A percentile compares a stretch with the other conserved stretches of the same genome.
phyloP scores from a whole-genome alignment of 2,797 vertebrate species.

The Chaetophractus vellerosus region DNA sequence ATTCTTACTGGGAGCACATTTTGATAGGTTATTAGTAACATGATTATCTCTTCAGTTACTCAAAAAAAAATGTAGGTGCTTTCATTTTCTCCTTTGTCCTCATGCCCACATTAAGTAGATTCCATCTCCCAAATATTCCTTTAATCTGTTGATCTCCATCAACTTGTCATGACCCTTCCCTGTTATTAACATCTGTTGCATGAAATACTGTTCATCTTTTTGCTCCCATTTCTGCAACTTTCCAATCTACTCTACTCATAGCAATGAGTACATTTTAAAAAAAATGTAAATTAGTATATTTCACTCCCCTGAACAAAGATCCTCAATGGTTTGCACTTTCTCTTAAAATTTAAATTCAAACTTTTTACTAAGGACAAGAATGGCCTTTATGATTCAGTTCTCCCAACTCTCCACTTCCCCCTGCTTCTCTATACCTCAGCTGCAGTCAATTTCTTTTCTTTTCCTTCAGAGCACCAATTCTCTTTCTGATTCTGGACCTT shows the following conservation, averaged over 20 bases:
- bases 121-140: background rate
- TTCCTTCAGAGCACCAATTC: background rate
- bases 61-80: background rate
- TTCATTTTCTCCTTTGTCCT: background rate
- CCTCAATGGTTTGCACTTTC: background rate
- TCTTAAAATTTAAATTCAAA: background rate
- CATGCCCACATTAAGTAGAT: background rate
- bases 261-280: background rate
- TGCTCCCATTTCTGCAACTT: constrained; percentile 28
- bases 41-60: background rate
- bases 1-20: background rate
- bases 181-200: background rate
- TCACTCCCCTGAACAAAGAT: background rate
- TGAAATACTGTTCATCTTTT: background rate
- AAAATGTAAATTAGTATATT: background rate
- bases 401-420: background rate
- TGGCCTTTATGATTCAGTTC: background rate
- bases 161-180: background rate
- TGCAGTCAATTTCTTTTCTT: background rate
- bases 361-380: background rate
- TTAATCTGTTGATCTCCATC: background rate
- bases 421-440: background rate
- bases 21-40: background rate
- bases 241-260: background rate
- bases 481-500: background rate